These are phyloP conservation scores for Glareola pratincola DNA, from an alignment of 2,113 vertebrate species.

Conservation along the genomic window DNA sequence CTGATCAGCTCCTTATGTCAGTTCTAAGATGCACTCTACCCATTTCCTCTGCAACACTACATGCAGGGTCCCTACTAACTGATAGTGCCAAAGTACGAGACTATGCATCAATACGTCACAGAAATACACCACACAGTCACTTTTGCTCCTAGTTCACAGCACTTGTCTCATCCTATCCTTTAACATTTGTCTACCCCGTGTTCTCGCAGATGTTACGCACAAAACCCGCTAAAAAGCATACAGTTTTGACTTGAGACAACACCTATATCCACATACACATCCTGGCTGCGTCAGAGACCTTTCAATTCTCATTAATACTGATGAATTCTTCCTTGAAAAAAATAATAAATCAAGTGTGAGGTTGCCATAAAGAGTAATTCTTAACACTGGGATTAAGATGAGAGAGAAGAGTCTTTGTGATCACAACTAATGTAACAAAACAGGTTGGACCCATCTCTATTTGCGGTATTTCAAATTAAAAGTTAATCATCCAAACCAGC, in stretches of 20 bases:
- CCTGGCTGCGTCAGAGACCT: neutral
- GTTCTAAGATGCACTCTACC: neutral
- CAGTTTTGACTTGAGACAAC: neutral
- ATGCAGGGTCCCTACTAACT: neutral
- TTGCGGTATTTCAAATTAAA: neutral
- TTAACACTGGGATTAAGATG: neutral
- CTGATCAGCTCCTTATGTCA: neutral
- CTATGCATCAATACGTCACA: accelerated
- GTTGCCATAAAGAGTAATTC: neutral
- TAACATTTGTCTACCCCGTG: neutral
- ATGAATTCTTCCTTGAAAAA: neutral
- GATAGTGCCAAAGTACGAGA: neutral
- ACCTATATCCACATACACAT: neutral
- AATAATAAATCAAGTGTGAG: neutral
- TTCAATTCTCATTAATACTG: neutral
- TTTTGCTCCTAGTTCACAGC: neutral
- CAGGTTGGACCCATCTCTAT: neutral
- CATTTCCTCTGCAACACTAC: neutral
- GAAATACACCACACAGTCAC: neutral
- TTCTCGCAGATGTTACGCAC: neutral
- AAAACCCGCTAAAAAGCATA: neutral
- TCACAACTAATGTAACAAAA: neutral
- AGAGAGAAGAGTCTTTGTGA: neutral
- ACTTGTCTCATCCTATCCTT: neutral
- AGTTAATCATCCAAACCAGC: neutral